These are phyloP conservation scores for Melieria picta DNA, from an alignment of 2,888 invertebrate genomes.

Conservation along the genomic window DNA sequence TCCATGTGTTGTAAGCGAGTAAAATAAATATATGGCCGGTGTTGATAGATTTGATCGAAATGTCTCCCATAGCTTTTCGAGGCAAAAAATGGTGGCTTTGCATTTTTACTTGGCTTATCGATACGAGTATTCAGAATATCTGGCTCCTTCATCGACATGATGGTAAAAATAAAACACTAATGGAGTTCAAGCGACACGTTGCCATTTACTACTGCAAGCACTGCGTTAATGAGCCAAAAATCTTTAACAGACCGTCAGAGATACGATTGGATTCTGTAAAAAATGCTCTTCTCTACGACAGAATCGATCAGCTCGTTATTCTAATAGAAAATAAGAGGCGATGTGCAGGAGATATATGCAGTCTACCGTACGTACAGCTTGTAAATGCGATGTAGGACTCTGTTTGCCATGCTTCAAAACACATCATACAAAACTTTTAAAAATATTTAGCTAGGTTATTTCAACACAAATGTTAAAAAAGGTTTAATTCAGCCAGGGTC, in stretches of 20 bases:
- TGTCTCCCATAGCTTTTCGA: conserved; percentile 13
- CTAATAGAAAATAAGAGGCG: conserved; percentile 8
- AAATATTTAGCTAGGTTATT: too few species aligned
- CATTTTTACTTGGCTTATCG: conserved; percentile 19
- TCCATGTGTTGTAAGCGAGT: conserved; percentile 2
- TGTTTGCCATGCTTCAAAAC: not conserved
- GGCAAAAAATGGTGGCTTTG: conserved; percentile 19
- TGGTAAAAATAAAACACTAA: too few species aligned
- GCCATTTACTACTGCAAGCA: not conserved
- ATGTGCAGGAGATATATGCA: conserved; percentile 7
- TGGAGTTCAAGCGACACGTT: not conserved
- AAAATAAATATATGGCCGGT: conserved; percentile 15
- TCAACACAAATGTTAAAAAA: too few species aligned
- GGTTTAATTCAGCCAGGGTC: too few species aligned
- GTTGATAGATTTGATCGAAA: conserved; percentile 11
- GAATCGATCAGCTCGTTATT: conserved; percentile 1
- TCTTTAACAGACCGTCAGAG: too few species aligned
- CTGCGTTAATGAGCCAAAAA: not conserved
- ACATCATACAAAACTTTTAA: too few species aligned
- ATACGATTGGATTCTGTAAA: not conserved
- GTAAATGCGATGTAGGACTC: not conserved
- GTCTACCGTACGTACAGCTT: not conserved
- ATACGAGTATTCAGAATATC: conserved; percentile 15
- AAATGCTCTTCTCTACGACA: not conserved
- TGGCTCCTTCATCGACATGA: not conserved